Base-by-base conservation (phyloP, 2,113 vertebrate genomes). In the Naja naja region DNA sequence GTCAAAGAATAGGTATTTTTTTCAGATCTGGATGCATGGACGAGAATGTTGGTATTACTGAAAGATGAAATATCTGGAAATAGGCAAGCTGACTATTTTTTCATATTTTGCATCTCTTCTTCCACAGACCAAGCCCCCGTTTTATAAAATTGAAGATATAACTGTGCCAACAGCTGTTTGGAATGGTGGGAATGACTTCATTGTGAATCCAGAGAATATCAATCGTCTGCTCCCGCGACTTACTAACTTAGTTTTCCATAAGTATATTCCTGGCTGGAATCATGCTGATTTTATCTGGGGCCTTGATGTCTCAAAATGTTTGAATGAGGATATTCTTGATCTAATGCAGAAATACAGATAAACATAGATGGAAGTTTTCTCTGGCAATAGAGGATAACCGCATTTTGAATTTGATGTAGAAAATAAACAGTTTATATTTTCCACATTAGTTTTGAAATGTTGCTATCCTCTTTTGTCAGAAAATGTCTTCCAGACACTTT, bases 211-310 rank as follows among this genome's bases (percentile, higher is more conserved):
- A n/a, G 95, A 94, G 85, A 98, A 98, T 5, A 52, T 98, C 14
- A 96, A 96, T 2, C 30, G 98, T 86, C 95, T 98, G 22, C 97
- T 98, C 49, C 98, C 97, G 18, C 98, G 98, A 97, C 97, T 99
- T 92, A 93, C 97, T 16, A 97, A 98, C 92, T 96, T 98, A 92
- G 96, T 97, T 54, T 98, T 97, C 96, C 97, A 98, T 90, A 94
- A 97, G 22, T 55, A 97, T 52, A 97, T 98, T 30, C 90, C 97
- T 0, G 97, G 98, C 69, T 99, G 98, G 98, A 97, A 99, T n/a
- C 98, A 99, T 89, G 90, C 98, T 95, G 98, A 99, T 89, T 99
- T 99, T 43, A 98, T 98, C 87, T 98, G 98, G 98, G 98, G 98
- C 2, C 95, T 98, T 12, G 98, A 99, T 0, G 98, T 98, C 11